Conservation (phyloP, 2,888 invertebrate genomes). For the Leptogaster cylindrica region DNA sequence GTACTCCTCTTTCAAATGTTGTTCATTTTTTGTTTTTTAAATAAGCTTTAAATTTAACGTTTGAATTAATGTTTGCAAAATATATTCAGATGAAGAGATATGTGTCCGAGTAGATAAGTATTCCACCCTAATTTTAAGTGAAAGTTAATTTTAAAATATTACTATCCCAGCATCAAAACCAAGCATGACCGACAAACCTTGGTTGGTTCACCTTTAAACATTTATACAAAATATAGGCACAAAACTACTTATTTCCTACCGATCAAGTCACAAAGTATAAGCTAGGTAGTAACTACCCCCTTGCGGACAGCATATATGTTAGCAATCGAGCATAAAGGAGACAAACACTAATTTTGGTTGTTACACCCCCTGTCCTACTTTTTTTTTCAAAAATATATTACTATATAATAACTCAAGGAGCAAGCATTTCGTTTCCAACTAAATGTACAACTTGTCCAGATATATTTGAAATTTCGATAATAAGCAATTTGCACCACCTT, state of each 20-base stretch:
- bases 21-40: no score
- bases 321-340: constrained; percentile 61
- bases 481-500: constrained; percentile 28
- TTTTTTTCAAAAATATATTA: constrained; percentile 10
- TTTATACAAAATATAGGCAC: background rate
- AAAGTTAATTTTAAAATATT: no score
- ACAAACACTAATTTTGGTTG: constrained; percentile 21
- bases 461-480: constrained; percentile 39
- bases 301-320: constrained; percentile 62
- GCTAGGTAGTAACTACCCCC: constrained; percentile 13
- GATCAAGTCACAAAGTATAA: background rate
- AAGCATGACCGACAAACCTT: background rate
- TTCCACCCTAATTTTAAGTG: no score
- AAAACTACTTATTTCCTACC: constrained; percentile 5
- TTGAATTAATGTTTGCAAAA: no score
- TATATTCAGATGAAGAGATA: no score
- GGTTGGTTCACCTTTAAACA: background rate
- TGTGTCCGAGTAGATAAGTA: no score
- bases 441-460: background rate
- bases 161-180: background rate
- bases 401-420: constrained; percentile 22
- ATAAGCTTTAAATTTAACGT: no score
- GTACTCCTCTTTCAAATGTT: no score
- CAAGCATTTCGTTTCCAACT: constrained; percentile 31
- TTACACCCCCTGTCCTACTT: constrained; percentile 16